Base-by-base conservation (phyloP, 1,140 invertebrate species). In the Trachymyrmex cornetzi region DNA sequence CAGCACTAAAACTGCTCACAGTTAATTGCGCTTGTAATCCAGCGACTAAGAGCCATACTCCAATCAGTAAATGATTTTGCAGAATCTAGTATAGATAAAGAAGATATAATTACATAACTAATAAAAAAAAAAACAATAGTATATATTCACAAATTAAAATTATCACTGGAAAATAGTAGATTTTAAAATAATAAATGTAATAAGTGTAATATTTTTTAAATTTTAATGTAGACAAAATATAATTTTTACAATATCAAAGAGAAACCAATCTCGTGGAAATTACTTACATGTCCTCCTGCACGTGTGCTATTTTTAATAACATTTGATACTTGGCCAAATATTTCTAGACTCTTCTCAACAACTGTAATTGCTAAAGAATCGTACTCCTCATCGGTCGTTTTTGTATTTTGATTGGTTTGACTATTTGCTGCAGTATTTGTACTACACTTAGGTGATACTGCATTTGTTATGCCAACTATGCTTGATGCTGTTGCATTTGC, bases 61-160 rank as follows among this genome's bases (percentile, higher is more conserved):
- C 98, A 88, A 98, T 97, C 93, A 98, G 96, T 66, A 98, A 95
- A 92, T 99, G 97, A 95, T 99, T 99, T 95, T 99, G 98, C 86
- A 98, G 97, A 86, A 98, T 96, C 97, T 98, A 93, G 16, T 92
- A 94, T 91, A 64, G 19, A 22, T 34, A 38, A 53, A 69, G 87
- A 85, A 84, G 72, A 86, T 71, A 89, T 81, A 82, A 80, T 77
- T 38, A 50, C 5, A 55, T 50, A 61, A 19, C 0, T 24, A 34
- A 24, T 27, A 44, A 16, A 59, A 66, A 63, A 64, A 22, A 16
- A 16, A 61, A 34, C 1, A 44, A 30, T n/a, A 61, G 74, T 44
- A 11, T 24, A 48, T 27, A 19, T 84, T 77, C 5, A 48, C 30
- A 48, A 63, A 16, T 1, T 44, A 44, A 44, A 44, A 44, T 44